Conservation (phyloP, 2,888 invertebrate species). For the Drosophila yooni region DNA sequence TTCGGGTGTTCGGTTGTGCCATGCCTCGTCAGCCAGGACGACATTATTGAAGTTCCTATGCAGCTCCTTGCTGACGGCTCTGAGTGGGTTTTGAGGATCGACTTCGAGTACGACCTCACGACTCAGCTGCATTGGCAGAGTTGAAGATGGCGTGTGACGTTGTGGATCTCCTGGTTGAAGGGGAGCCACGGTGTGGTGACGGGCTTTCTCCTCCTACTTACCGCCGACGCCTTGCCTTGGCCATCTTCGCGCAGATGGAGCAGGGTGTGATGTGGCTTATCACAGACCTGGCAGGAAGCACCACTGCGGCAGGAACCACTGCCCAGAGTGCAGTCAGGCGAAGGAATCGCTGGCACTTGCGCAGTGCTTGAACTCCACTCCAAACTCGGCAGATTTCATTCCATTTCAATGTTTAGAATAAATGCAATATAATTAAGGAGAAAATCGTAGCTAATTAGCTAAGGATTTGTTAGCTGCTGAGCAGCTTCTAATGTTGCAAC, state of each 20-base stretch:
- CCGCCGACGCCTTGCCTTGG: background rate
- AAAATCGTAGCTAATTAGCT: background rate
- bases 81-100: background rate
- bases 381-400: background rate
- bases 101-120: background rate
- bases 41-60: background rate
- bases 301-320: background rate
- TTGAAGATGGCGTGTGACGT: no score
- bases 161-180: background rate
- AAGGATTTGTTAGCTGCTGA: background rate
- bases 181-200: background rate
- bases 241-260: background rate
- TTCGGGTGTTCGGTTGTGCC: background rate
- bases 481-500: slow-evolving; percentile 2
- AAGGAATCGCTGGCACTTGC: background rate
- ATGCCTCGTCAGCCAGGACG: background rate
- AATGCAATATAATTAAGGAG: background rate
- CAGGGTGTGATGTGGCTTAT: background rate
- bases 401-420: background rate
- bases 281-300: no score
- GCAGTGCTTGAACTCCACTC: background rate
- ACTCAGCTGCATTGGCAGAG: background rate
- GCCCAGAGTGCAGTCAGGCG: background rate
- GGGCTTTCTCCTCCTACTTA: background rate
- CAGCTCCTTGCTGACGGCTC: background rate